phyloP scores from a whole-genome alignment of 2,113 vertebrate genomes.

The Eleginops maclovinus region DNA sequence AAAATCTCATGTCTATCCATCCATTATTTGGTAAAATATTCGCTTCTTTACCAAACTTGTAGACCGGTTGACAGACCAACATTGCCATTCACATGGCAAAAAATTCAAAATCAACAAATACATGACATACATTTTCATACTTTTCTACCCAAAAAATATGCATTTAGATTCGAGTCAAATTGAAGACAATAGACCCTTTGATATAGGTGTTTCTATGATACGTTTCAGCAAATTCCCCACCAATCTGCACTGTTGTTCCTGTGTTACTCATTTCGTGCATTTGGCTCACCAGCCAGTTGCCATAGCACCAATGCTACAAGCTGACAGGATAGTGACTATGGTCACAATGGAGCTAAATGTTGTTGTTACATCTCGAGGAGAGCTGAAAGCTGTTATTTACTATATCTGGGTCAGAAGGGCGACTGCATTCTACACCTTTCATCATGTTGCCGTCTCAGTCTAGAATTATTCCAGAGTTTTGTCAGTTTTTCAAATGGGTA shows the following conservation, averaged over 20 bases:
- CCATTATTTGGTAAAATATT: not conserved
- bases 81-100: not conserved
- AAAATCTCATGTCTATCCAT: not conserved
- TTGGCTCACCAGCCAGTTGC: slow-evolving; percentile 32
- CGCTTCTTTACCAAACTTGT: not conserved
- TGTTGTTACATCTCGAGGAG: not conserved
- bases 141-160: too few relatives aligned
- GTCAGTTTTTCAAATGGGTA: not conserved
- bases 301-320: slow-evolving; percentile 38
- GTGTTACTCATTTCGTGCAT: not conserved
- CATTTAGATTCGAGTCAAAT: not conserved
- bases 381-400: slow-evolving; percentile 17
- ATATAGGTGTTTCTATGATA: not conserved
- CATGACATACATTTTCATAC: not conserved
- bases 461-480: not conserved
- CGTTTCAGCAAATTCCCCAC: not conserved
- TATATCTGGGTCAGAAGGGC: not conserved
- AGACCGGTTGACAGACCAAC: not conserved
- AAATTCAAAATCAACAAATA: not conserved
- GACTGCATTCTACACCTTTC: not conserved
- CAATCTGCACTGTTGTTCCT: not conserved
- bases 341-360: slow-evolving; percentile 20
- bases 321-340: not conserved
- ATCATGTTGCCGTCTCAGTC: not conserved
- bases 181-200: not conserved